phyloP scores from a whole-genome alignment of 2,113 vertebrate genomes.

The Cheirogaleus medius region DNA sequence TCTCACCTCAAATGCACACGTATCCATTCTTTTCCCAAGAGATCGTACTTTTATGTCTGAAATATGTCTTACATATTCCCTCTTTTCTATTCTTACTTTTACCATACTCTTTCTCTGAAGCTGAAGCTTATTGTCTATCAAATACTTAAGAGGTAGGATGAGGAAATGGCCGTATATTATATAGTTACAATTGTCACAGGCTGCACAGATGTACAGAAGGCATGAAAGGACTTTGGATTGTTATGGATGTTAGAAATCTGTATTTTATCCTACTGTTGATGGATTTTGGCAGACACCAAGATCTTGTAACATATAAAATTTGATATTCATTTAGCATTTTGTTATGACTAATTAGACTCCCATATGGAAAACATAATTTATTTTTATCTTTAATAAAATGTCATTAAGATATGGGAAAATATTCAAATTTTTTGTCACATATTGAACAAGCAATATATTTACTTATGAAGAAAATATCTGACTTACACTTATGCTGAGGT shows the following conservation, averaged over 20 bases:
- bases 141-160: neutral
- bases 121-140: neutral
- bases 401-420: neutral
- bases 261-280: neutral
- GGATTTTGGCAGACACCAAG: neutral
- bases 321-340: neutral
- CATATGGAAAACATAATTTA: neutral
- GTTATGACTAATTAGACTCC: neutral
- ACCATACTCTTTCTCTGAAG: neutral
- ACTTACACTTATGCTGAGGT: neutral
- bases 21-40: neutral
- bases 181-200: neutral
- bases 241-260: neutral
- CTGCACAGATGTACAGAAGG: neutral
- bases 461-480: neutral
- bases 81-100: neutral
- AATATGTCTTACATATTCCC: neutral
- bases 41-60: neutral
- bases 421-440: neutral
- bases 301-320: neutral
- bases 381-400: neutral
- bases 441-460: neutral
- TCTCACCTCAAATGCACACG: fast-evolving
- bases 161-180: neutral
- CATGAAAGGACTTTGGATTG: neutral